These are phyloP conservation scores for Daktulosphaira vitifoliae DNA, from an alignment of 1,140 invertebrate genomes.

Conservation along the genomic window DNA sequence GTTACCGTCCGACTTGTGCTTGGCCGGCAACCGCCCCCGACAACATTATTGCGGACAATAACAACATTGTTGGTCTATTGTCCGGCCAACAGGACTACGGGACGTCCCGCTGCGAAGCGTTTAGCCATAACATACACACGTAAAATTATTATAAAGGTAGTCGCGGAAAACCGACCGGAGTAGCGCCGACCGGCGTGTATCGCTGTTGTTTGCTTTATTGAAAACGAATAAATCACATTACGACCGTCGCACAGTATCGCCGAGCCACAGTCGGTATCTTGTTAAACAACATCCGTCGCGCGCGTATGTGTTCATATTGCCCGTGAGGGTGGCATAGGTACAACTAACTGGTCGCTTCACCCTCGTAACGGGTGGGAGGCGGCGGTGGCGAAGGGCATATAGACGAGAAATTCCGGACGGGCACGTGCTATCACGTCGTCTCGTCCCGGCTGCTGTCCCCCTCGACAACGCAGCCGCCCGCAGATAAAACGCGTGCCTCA, in stretches of 20 bases:
- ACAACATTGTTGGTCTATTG: too few relatives aligned
- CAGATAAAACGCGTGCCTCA: background rate
- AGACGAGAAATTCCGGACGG: conserved; percentile 7
- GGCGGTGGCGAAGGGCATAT: too few relatives aligned
- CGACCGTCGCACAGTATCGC: background rate
- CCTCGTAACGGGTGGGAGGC: too few relatives aligned
- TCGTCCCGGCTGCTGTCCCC: background rate
- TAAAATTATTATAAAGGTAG: background rate
- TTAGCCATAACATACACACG: background rate
- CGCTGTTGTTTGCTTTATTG: background rate
- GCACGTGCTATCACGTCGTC: conserved; percentile 22
- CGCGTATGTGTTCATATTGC: background rate
- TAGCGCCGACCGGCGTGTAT: too few relatives aligned
- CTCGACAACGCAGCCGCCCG: too few relatives aligned
- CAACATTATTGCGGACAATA: too few relatives aligned
- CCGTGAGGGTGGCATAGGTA: conserved; percentile 15
- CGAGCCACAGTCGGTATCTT: conserved; percentile 29
- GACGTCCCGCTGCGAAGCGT: too few relatives aligned
- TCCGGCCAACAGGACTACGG: too few relatives aligned
- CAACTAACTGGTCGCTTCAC: too few relatives aligned
- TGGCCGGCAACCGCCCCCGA: too few relatives aligned
- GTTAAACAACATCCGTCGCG: conserved; percentile 20
- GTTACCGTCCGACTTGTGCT: background rate
- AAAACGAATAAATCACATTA: conserved; percentile 14
- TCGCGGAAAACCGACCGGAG: background rate